A percentile compares a stretch with the other conserved stretches of the same genome.
These are phyloP conservation scores for Orthonevra nobilis DNA, from an alignment of 2,888 invertebrate genomes.

Conservation along the genomic window DNA sequence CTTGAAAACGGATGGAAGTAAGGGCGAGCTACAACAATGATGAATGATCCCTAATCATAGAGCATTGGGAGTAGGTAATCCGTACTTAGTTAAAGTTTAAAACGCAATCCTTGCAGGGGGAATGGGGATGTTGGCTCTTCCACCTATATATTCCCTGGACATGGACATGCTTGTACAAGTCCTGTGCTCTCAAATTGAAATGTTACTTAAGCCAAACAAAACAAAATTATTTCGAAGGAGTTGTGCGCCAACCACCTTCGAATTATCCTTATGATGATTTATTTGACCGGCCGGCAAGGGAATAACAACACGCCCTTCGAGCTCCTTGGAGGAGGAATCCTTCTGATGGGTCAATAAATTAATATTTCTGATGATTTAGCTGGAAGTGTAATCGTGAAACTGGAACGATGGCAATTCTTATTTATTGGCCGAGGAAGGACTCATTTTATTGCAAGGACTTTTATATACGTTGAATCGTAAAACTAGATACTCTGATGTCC, in stretches of 20 bases:
- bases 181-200: slow-evolving; percentile 54
- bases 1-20: slow-evolving; percentile 13
- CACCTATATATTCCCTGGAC: slow-evolving; percentile 46
- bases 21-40: slow-evolving; percentile 62
- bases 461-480: slow-evolving; percentile 35
- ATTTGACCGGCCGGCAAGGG: slow-evolving; percentile 58
- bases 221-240: slow-evolving; percentile 35
- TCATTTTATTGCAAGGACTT: slow-evolving; percentile 45
- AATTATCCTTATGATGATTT: slow-evolving; percentile 62
- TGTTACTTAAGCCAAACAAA: slow-evolving; percentile 57
- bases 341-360: slow-evolving; percentile 51
- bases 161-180: slow-evolving; percentile 13
- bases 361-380: slow-evolving; percentile 63
- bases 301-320: slow-evolving; percentile 67
- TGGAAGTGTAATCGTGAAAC: slow-evolving; percentile 41
- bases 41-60: slow-evolving; percentile 69
- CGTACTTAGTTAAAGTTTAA: slow-evolving; percentile 69
- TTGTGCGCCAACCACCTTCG: slow-evolving; percentile 43
- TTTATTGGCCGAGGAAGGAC: slow-evolving; percentile 25
- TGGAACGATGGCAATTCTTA: slow-evolving; percentile 48
- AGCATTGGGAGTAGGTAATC: slow-evolving; percentile 69
- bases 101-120: slow-evolving; percentile 55
- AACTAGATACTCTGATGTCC: slow-evolving; percentile 39
- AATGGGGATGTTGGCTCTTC: no score
- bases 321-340: slow-evolving; percentile 17